Conservation (phyloP, 2,113 vertebrate species). For the Pogonocichla stellata region DNA sequence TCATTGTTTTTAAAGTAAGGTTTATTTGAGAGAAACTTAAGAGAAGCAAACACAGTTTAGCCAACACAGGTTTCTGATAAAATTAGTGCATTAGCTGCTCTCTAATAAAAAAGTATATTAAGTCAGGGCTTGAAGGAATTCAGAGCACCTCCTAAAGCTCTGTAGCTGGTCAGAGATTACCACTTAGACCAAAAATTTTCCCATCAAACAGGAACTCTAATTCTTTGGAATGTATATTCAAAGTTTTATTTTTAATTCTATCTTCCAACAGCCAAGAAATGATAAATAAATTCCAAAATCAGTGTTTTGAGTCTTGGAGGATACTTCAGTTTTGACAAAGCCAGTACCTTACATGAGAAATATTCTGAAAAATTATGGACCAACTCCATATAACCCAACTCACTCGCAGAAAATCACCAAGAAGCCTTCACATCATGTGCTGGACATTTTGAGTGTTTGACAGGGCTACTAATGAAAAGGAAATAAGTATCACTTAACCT, state of each 20-base stretch:
- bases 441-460: not conserved
- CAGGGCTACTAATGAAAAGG: not conserved
- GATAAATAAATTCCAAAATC: not conserved
- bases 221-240: constrained; percentile 8
- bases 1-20: not conserved
- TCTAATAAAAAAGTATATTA: not conserved
- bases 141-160: not conserved
- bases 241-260: constrained; percentile 11
- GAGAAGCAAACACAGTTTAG: constrained; percentile 6
- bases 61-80: not conserved
- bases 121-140: not conserved
- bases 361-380: not conserved
- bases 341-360: not conserved
- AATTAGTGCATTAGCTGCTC: not conserved
- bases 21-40: constrained; percentile 37
- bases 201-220: not conserved
- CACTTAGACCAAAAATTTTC: not conserved
- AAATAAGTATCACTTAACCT: not conserved
- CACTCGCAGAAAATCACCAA: accelerated
- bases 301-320: not conserved
- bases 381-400: not conserved
- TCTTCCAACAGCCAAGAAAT: not conserved
- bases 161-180: not conserved
- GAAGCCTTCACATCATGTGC: not conserved
- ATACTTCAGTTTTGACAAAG: not conserved